These are phyloP conservation scores for Phymastichus coffea DNA, from an alignment of 1,140 invertebrate species.

Conservation along the genomic window DNA sequence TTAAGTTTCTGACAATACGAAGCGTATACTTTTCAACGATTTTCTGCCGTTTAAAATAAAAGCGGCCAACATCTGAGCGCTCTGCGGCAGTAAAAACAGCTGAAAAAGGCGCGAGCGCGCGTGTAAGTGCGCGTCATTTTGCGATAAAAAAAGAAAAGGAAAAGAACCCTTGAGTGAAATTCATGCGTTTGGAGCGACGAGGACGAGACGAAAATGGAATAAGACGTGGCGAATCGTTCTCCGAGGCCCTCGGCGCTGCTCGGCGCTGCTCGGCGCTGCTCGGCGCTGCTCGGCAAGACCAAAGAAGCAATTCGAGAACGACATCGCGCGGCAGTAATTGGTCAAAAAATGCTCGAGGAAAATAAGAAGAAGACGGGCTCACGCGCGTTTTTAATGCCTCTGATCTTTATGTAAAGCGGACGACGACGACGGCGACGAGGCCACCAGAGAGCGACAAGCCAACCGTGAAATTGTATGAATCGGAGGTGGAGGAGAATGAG, in stretches of 20 bases:
- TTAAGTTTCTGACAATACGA: too few relatives aligned
- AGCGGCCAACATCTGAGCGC: too few relatives aligned
- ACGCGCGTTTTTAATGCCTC: slow-evolving; percentile 51
- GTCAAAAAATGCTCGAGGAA: slow-evolving; percentile 25
- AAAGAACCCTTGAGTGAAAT: slow-evolving; percentile 31
- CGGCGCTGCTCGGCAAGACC: not conserved
- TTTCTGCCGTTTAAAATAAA: too few relatives aligned
- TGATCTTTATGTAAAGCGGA: slow-evolving; percentile 52
- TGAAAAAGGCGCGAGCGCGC: slow-evolving; percentile 13
- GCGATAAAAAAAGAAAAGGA: too few relatives aligned
- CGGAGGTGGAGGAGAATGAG: slow-evolving; percentile 36
- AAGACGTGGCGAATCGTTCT: slow-evolving; percentile 26
- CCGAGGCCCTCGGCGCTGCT: slow-evolving; percentile 4
- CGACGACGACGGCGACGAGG: not conserved
- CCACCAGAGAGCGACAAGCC: slow-evolving; percentile 44
- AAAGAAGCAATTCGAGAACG: slow-evolving; percentile 37
- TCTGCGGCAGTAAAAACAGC: too few relatives aligned
- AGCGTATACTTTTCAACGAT: too few relatives aligned
- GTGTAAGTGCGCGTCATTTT: slow-evolving; percentile 32
- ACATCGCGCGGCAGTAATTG: slow-evolving; percentile 37
- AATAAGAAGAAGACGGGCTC: slow-evolving; percentile 26
- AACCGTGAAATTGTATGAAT: slow-evolving; percentile 54
- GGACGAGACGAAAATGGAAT: slow-evolving; percentile 27
- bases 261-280: not conserved
- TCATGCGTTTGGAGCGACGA: slow-evolving; percentile 33